Conservation (phyloP, 1,140 invertebrate genomes). For the Sinonovacula constricta region DNA sequence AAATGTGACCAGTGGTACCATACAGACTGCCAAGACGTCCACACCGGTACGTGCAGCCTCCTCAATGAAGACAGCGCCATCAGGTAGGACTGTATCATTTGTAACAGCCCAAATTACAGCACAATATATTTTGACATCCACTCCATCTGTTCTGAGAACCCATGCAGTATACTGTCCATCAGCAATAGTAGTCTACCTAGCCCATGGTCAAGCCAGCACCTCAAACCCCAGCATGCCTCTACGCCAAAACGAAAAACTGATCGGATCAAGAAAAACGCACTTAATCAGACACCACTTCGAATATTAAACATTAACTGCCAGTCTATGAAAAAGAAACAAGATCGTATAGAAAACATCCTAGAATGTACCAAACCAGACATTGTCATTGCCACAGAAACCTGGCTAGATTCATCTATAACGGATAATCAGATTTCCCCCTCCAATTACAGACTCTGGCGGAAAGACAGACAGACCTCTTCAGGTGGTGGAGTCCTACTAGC, state of each 20-base stretch:
- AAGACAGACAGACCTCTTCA: constrained; percentile 25
- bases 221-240: constrained; percentile 40
- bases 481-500: constrained; percentile 37
- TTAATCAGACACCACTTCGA: constrained; percentile 24
- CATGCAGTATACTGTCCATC: constrained; percentile 15
- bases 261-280: neutral
- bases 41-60: constrained; percentile 42
- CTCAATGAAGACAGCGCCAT: constrained; percentile 16
- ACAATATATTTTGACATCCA: constrained; percentile 21
- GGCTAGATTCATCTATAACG: constrained; percentile 39
- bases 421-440: constrained; percentile 47
- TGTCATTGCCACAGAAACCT: constrained; percentile 55
- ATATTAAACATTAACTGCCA: constrained; percentile 54
- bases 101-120: constrained; percentile 46
- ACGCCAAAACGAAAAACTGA: constrained; percentile 16
- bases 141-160: constrained; percentile 9
- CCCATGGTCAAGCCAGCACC: neutral
- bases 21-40: constrained; percentile 49
- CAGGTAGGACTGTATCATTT: constrained; percentile 53
- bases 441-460: constrained; percentile 45
- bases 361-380: constrained; percentile 49
- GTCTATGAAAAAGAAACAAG: constrained; percentile 49
- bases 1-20: too few relatives aligned
- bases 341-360: constrained; percentile 36
- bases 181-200: constrained; percentile 3